Percentiles rank a stretch among this genome's conserved stretches.
Conservation (phyloP, 2,797 vertebrate genomes). For the Chaunax sp. region DNA sequence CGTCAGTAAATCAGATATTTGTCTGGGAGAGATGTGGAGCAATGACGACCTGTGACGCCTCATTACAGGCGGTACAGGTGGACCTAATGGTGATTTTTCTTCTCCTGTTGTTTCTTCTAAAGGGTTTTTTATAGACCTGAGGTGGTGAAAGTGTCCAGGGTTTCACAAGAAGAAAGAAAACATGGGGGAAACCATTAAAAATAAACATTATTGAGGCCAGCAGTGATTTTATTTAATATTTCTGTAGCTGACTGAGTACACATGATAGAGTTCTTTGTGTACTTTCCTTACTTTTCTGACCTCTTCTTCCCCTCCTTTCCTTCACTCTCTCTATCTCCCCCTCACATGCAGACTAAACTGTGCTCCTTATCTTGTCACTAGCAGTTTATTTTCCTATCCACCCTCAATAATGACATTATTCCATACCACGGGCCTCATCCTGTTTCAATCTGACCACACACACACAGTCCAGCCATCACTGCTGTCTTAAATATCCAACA, state of each 20-base stretch:
- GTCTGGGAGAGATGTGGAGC: too few relatives aligned
- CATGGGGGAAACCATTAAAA: too few relatives aligned
- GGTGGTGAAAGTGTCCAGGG: neutral
- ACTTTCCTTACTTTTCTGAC: constrained; percentile 19
- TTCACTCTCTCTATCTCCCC: constrained; percentile 12
- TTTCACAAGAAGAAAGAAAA: too few relatives aligned
- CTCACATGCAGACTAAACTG: constrained; percentile 30
- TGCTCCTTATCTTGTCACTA: constrained; percentile 60
- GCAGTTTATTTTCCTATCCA: constrained; percentile 57
- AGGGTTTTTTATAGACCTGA: neutral
- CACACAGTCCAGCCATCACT: too few relatives aligned
- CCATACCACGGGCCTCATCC: constrained; percentile 37
- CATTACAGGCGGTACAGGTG: too few relatives aligned
- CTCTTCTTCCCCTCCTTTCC: constrained; percentile 19
- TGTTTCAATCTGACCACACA: neutral
- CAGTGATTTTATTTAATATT: too few relatives aligned
- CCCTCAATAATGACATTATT: constrained; percentile 56
- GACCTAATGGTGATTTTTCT: too few relatives aligned
- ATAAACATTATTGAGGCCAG: too few relatives aligned
- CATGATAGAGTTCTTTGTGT: constrained; percentile 10
- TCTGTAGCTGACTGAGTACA: neutral
- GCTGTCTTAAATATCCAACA: too few relatives aligned
- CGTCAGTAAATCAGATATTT: too few relatives aligned
- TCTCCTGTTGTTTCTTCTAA: neutral
- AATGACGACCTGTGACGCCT: too few relatives aligned